Evolutionary conservation across 2,888 invertebrate genomes (phyloP), one percentile per base, ranked within the genome.

Genomic region (Calephelis perditalis): DNA sequence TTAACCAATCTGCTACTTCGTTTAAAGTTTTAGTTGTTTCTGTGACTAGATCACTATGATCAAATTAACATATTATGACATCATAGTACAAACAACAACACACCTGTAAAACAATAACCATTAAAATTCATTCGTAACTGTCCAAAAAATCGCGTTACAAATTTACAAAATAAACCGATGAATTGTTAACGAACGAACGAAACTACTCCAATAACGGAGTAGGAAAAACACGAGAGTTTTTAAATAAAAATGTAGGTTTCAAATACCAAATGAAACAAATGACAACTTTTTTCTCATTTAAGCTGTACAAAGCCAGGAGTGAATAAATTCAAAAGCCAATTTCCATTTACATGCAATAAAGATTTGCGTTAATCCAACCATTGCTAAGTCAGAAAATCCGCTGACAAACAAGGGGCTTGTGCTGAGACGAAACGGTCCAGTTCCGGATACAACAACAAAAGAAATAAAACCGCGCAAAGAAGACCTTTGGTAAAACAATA

Each of bases 271-370:
- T 46, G 12, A 46, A 46, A 46, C 46, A 46, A n/a, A 7, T 46
- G 5, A n/a, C 7, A 12, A 6, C 15, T 9, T 49, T 49, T 49
- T 26, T 49, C 9, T 49, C 9, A 26, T 49, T 49, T 49, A 49
- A 49, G 26, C 9, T 7, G 10, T 9, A 8, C 10, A 49, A 26
- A 49, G 9, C 47, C 47, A 9, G 15, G 47, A 47, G 47, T 47
- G 12, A 49, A 49, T 49, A 49, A 49, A 49, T 49, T 26, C 49
- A 26, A 26, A 49, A 49, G 49, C 26, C 26, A 49, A 49, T 49
- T 49, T 49, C 49, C 49, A 49, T 49, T 35, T 49, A 49, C 49
- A 49, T 26, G 26, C 49, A 49, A 49, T 49, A 49, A 49, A 49
- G 49, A 49, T 49, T 49, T 49, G 49, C 35, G 49, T 5, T 49